phyloP scores from a whole-genome alignment of 2,113 vertebrate genomes.

The Odocoileus virginianus region DNA sequence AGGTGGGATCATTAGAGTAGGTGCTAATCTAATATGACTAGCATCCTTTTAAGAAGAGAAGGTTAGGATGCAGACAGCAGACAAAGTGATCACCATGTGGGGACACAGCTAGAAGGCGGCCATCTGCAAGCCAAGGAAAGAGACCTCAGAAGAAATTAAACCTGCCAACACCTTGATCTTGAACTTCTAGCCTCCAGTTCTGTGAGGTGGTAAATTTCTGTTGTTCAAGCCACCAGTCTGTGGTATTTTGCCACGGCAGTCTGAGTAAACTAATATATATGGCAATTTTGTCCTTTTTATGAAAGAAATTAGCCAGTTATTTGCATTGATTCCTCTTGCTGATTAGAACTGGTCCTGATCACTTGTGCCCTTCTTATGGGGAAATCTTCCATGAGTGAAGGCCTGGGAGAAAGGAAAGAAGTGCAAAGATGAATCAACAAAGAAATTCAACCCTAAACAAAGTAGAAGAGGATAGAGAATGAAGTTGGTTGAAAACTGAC shows the following conservation, averaged over 20 bases:
- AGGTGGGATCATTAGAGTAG: background rate
- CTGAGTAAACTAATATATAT: background rate
- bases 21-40: background rate
- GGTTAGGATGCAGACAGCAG: background rate
- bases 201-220: background rate
- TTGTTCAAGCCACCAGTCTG: background rate
- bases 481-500: background rate
- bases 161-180: background rate
- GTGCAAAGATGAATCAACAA: background rate
- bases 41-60: background rate
- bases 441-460: background rate
- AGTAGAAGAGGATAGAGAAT: background rate
- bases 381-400: background rate
- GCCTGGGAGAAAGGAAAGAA: background rate
- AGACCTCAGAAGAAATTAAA: background rate
- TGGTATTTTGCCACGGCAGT: background rate
- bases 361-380: background rate
- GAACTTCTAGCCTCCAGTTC: background rate
- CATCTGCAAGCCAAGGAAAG: background rate
- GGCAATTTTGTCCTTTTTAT: background rate
- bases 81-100: too few relatives aligned
- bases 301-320: background rate
- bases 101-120: background rate
- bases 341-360: background rate
- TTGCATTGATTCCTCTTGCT: background rate